These are phyloP conservation scores for Tetrapedia diversipes DNA, from an alignment of 2,888 invertebrate genomes.

Conservation along the genomic window DNA sequence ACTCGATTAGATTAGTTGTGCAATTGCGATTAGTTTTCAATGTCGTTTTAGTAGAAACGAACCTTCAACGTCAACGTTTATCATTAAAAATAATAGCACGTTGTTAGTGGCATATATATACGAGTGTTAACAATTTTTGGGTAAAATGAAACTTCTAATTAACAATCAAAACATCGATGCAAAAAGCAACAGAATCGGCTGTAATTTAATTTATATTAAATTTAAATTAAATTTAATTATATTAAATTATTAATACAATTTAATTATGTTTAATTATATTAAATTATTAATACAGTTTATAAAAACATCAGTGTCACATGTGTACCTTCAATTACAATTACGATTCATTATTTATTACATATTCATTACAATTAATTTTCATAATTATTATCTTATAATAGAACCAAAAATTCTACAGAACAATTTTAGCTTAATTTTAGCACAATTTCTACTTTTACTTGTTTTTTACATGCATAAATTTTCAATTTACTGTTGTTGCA, in stretches of 20 bases:
- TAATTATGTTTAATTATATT: no score
- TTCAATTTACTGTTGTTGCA: no score
- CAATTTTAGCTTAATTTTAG: not conserved
- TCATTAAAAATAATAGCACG: not conserved
- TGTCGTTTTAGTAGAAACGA: not conserved
- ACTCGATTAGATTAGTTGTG: constrained; percentile 16
- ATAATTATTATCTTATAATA: no score
- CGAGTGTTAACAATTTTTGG: no score
- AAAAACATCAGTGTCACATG: no score
- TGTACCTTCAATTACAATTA: not conserved
- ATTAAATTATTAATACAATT: no score
- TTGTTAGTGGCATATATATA: not conserved
- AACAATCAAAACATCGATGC: no score
- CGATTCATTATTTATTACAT: no score
- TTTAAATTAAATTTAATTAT: no score
- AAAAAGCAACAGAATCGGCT: not conserved
- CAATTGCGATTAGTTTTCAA: not conserved
- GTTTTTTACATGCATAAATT: not conserved
- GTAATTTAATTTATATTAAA: not conserved
- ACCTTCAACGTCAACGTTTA: not conserved
- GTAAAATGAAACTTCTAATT: no score
- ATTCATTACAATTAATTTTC: no score
- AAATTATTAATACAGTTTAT: no score
- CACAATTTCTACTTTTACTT: not conserved
- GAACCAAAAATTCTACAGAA: not conserved